Base-by-base conservation (phyloP, 2,797 vertebrate species). In the Cynopterus sphinx region DNA sequence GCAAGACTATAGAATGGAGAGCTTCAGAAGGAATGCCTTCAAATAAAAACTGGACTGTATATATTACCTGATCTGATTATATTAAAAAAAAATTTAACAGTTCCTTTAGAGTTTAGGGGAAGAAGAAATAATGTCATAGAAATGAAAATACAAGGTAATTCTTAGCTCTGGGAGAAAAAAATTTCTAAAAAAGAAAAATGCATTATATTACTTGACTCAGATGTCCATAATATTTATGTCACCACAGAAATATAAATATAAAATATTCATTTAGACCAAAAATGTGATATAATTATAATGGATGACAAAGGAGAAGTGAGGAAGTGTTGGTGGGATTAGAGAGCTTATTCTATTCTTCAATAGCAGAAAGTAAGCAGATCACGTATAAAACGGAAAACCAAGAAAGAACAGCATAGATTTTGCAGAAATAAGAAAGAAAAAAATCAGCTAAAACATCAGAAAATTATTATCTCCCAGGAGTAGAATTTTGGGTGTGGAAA, bases 101-200 rank as follows among this genome's bases (percentile, higher is more conserved):
- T 49, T 79, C 22, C 73, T 86, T 57, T 65, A 24, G 57, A 79
- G 57, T 53, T 81, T 81, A 61, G 91, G n/a, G 31, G 31, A 90
- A 91, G 21, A 65, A 91, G 6, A 9, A 71, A 17, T 55, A 41
- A 91, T 65, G 74, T 73, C 49, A 39, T 39, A 87, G 36, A 63
- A 78, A 78, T 46, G 19, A 92, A 92, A 79, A 87, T 87, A 79
- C 24, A 49, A 57, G 51, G n/a, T n/a, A 86, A 49, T 65, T 91
- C 74, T 67, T 49, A 86, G 79, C 57, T 65, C 39, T n/a, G 57
- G 17, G 55, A 49, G 13, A 49, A 4, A 28, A 57, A 79, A 65
- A 81, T 91, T 81, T 49, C 57, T 74, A 49, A 74, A 19, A 65
- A 87, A 82, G 17, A 43, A 51, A 74, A 95, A 73, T n/a, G 31